Evolutionary conservation across 2,113 vertebrate genomes (phyloP).

Genomic region (Perognathus longimembris): DNA sequence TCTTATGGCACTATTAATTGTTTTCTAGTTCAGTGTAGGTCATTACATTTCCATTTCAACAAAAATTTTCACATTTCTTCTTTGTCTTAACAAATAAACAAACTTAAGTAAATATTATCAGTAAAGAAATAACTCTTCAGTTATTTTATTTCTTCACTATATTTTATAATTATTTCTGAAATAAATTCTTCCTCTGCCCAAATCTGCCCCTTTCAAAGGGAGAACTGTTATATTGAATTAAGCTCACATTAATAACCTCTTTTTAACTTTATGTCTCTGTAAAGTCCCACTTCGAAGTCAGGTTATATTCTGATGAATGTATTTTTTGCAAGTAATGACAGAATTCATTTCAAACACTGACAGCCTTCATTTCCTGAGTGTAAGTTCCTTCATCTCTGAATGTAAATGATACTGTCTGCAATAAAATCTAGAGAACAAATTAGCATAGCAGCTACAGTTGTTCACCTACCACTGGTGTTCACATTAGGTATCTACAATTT

Average conservation of each 20-base stretch:
- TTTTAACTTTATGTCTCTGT: background rate
- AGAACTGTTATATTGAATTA: background rate
- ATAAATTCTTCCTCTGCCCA: background rate
- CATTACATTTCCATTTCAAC: background rate
- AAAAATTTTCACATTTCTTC: background rate
- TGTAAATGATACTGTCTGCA: background rate
- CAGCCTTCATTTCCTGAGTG: background rate
- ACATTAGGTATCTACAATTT: background rate
- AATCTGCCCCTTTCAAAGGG: background rate
- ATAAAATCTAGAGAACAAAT: background rate
- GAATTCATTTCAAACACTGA: background rate
- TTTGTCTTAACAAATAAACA: background rate
- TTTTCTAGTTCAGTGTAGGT: background rate
- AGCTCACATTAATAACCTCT: background rate
- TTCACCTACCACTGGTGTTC: background rate
- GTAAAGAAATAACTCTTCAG: background rate
- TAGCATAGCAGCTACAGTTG: background rate
- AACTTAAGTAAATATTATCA: background rate
- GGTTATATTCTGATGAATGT: background rate
- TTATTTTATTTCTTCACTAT: background rate
- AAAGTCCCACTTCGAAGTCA: background rate
- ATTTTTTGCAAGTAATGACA: background rate
- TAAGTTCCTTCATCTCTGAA: constrained; percentile 29
- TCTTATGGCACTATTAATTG: no score
- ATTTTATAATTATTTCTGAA: background rate